A percentile compares a stretch with the other conserved stretches of the same genome.
Conservation (phyloP, 2,797 vertebrate species). For the Sebastes minor region DNA sequence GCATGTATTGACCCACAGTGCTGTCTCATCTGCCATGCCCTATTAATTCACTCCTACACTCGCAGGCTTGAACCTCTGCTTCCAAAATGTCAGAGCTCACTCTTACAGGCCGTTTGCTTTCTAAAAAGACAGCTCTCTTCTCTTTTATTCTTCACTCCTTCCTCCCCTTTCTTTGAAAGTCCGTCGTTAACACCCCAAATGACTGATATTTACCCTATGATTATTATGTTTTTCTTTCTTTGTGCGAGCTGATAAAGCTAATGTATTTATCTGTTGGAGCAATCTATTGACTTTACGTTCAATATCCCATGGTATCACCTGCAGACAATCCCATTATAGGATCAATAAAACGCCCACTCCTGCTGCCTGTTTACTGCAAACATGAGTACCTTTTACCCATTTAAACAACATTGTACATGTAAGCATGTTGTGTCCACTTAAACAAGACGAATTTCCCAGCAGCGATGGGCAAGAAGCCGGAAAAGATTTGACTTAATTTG, state of each 20-base stretch:
- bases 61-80: conserved; percentile 27
- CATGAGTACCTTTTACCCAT: conserved; percentile 7
- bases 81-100: conserved; percentile 28
- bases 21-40: conserved; percentile 43
- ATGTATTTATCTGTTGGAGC: not conserved
- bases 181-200: not conserved
- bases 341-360: conserved; percentile 1
- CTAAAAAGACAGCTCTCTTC: not conserved
- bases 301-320: not conserved
- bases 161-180: not conserved
- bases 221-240: not conserved
- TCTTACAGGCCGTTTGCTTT: conserved; percentile 10
- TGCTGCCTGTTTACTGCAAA: conserved; percentile 3
- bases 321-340: not conserved
- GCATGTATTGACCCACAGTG: conserved; percentile 23
- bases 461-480: not conserved
- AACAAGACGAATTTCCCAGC: not conserved
- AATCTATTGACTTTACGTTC: not conserved
- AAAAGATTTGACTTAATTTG: not conserved
- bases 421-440: conserved; percentile 11
- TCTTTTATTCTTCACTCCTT: not conserved
- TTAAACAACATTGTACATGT: not conserved
- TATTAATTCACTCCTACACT: conserved; percentile 49
- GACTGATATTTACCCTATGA: not conserved
- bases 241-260: not conserved